Evolutionary conservation across 2,797 vertebrate genomes (phyloP).

Genomic region (Lindbergichthys nudifrons): DNA sequence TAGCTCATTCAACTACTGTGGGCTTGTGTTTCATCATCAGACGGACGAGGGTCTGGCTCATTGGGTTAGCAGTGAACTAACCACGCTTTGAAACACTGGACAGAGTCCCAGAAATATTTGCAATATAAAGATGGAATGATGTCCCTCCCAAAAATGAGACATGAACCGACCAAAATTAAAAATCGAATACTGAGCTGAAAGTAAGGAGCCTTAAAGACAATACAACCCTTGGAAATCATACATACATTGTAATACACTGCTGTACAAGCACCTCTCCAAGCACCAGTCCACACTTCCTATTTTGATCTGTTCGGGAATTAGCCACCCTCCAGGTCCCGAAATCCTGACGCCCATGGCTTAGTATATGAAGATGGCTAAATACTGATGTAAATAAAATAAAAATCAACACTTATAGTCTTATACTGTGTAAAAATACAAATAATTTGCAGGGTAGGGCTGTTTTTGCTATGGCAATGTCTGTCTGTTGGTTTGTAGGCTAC

Average conservation of each 20-base stretch:
- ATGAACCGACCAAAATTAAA: conserved; percentile 31
- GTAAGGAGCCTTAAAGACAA: neutral
- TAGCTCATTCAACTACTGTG: conserved; percentile 39
- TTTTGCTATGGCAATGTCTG: no score
- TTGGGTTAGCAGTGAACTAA: conserved; percentile 42
- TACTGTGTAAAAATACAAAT: neutral
- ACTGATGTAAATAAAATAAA: neutral
- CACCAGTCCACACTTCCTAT: no score
- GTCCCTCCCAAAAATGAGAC: conserved; percentile 25
- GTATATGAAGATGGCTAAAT: no score
- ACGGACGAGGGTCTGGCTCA: conserved; percentile 23
- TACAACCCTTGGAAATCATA: neutral
- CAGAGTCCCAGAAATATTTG: conserved; percentile 38
- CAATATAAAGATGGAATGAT: conserved; percentile 22
- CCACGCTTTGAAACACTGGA: conserved; percentile 48
- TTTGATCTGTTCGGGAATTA: no score
- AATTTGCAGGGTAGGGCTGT: neutral
- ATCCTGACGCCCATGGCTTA: no score
- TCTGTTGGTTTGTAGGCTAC: neutral
- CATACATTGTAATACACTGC: conserved; percentile 5
- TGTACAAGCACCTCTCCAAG: no score
- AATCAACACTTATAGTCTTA: neutral
- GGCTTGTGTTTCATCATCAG: conserved; percentile 55
- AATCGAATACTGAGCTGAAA: conserved; percentile 27
- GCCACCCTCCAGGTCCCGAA: no score